Evolutionary conservation across 2,797 vertebrate species (phyloP), one percentile per base, ranked within the genome.

Genomic region (Poliocrania exsul): DNA sequence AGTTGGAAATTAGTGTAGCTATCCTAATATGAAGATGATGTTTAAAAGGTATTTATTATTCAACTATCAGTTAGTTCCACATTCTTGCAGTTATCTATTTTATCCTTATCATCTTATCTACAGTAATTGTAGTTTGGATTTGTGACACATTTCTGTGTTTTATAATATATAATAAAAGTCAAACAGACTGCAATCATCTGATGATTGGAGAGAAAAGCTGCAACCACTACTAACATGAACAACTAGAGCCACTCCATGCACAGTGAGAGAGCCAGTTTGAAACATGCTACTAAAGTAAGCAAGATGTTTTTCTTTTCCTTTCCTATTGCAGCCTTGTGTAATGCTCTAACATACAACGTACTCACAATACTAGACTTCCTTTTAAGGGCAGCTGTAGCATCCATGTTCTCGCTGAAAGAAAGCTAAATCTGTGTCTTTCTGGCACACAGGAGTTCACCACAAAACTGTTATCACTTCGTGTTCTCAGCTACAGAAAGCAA

Each of bases 201-300:
- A 62, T 50, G 44, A 91, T 84, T 72, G 75, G 54, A 86, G 86
- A 81, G 65, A 93, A 64, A 62, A 93, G 66, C 86, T 91, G 83
- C 62, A 88, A 28, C 17, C 31, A 81, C 29, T 16, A 51, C 28
- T 37, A 26, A 74, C 24, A 86, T 21, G 51, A 72, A 60, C 28
- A 86, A 51, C 25, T 40, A 60, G 13, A 71, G 50, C 8, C 24
- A 60, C 21, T 77, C 33, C 19, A 33, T 7, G 33, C 50, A 71
- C 29, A 61, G 16, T 57, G 26, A 73, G 33, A 44, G 24, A 40
- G 13, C 0, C 13, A 81, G 29, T 71, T 21, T 72, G 56, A 61
- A 38, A 49, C 11, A 33, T 1, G 2, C 16, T 77, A 51, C 26
- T 8, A 7, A 50, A 0, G 1, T 6, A 54, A 37, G 19, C 46